phyloP scores from a whole-genome alignment of 2,113 vertebrate genomes.

The Oplegnathus fasciatus region DNA sequence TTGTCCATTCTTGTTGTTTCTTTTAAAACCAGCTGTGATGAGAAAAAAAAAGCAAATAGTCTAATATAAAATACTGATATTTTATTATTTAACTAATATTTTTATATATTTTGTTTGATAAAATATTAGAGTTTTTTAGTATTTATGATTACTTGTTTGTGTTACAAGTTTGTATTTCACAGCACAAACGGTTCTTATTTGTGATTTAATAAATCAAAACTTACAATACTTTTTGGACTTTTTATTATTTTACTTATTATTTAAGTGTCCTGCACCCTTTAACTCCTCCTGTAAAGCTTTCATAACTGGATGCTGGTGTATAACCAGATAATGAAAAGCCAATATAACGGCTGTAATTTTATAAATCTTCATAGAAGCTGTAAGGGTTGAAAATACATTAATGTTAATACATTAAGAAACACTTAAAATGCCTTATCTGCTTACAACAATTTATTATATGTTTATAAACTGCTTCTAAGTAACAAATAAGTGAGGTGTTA shows the following conservation, averaged over 20 bases:
- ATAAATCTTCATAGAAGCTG: neutral
- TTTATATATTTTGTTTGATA: neutral
- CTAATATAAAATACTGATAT: neutral
- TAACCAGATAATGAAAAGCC: neutral
- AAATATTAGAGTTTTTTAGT: neutral
- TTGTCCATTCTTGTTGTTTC: neutral
- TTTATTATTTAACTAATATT: neutral
- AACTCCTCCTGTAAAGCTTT: neutral
- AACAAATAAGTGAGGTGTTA: neutral
- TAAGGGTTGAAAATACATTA: neutral
- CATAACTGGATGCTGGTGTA: neutral
- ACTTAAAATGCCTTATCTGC: neutral
- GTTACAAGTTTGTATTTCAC: neutral
- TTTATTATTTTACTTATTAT: neutral
- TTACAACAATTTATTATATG: neutral
- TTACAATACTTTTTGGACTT: neutral
- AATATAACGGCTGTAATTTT: neutral
- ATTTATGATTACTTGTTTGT: neutral
- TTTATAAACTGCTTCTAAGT: conserved; percentile 1
- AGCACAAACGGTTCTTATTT: neutral
- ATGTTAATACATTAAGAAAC: neutral
- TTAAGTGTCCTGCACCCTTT: neutral
- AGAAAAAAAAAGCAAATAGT: neutral
- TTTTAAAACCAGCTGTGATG: neutral
- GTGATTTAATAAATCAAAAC: neutral